A percentile compares a stretch with the other conserved stretches of the same genome.
Conservation (phyloP, 2,888 invertebrate species). For the Lycaena phlaeas region DNA sequence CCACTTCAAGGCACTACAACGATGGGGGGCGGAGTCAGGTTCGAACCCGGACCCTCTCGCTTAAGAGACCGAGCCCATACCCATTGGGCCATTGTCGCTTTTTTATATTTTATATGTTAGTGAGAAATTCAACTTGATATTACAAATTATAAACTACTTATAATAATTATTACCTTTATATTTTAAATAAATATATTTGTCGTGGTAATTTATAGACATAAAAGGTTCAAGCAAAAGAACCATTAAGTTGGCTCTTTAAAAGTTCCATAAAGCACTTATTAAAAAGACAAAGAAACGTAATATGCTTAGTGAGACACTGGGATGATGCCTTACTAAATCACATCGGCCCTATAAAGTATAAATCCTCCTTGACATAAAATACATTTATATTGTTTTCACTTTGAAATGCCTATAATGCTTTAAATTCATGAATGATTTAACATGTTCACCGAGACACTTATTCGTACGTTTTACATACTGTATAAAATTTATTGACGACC, state of each 20-base stretch:
- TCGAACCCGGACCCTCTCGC: no score
- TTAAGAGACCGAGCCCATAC: no score
- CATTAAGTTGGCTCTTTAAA: not conserved
- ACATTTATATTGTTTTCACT: conserved; percentile 71
- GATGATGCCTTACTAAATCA: conserved; percentile 47
- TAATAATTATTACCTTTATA: no score
- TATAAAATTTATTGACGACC: conserved; percentile 37
- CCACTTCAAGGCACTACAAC: no score
- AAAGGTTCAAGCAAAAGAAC: no score
- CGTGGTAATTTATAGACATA: no score
- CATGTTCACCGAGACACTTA: conserved; percentile 40
- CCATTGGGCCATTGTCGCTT: no score
- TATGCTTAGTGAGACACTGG: conserved; percentile 33
- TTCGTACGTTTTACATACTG: conserved; percentile 28
- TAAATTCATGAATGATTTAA: conserved; percentile 67
- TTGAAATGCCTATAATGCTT: conserved; percentile 62
- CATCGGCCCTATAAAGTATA: conserved; percentile 66
- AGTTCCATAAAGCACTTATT: not conserved
- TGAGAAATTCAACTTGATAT: no score
- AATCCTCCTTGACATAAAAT: conserved; percentile 64
- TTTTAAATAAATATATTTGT: no score
- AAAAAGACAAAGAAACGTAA: conserved; percentile 27
- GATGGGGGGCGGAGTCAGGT: no score
- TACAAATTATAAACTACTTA: no score
- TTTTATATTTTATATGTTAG: no score